These are phyloP conservation scores for Channa striata DNA, from an alignment of 2,797 vertebrate genomes.

Conservation along the genomic window DNA sequence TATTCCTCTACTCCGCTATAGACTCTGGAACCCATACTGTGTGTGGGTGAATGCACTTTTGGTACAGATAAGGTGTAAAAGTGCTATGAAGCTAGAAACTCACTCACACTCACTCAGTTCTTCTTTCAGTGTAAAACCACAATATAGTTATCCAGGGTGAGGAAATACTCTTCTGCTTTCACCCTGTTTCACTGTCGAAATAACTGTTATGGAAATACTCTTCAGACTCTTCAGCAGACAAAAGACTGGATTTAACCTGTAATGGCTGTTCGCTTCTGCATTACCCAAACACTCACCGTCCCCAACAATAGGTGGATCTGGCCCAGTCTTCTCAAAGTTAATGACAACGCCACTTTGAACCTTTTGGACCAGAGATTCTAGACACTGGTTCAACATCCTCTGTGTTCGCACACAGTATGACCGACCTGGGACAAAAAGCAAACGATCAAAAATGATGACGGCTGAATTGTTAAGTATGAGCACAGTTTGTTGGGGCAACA, in stretches of 20 bases:
- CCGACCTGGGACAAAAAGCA: slow-evolving; percentile 82
- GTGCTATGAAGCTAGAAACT: background rate
- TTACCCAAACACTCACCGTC: slow-evolving; percentile 85
- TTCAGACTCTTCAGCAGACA: background rate
- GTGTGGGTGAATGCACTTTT: no score
- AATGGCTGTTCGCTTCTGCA: background rate
- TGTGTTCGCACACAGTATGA: slow-evolving; percentile 96
- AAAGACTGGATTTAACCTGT: background rate
- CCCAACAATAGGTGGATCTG: slow-evolving; percentile 88
- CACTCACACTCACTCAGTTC: slow-evolving; percentile 18
- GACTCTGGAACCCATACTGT: no score
- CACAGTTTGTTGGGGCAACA: background rate
- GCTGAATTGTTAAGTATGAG: background rate
- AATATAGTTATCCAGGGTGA: background rate
- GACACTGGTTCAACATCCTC: slow-evolving; percentile 96
- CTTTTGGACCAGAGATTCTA: slow-evolving; percentile 97
- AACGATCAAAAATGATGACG: background rate
- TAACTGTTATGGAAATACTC: background rate
- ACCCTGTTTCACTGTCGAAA: slow-evolving; percentile 2
- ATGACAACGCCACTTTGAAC: slow-evolving; percentile 97
- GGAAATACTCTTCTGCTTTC: slow-evolving; percentile 34
- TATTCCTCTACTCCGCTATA: no score
- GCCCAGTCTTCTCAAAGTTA: slow-evolving; percentile 96
- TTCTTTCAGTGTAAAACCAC: slow-evolving; percentile 20
- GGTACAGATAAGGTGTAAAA: no score